Evolutionary conservation across 2,113 vertebrate genomes (phyloP).

Genomic region (Dipodomys merriami): DNA sequence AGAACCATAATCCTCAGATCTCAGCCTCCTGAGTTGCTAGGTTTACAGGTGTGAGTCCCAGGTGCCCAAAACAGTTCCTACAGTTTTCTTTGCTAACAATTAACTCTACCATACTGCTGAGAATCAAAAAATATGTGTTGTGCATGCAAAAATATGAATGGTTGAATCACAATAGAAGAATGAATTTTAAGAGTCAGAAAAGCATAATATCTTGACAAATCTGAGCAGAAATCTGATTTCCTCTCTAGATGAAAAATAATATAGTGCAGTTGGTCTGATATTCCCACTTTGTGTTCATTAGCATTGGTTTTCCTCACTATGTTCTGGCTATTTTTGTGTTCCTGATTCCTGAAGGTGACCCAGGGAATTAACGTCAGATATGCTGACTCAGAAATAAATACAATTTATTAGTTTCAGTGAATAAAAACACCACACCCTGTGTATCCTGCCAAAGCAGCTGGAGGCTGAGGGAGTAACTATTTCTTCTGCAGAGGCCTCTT

Average conservation of each 20-base stretch:
- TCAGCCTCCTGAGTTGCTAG: too few relatives aligned
- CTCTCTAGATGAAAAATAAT: background rate
- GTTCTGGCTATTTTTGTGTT: background rate
- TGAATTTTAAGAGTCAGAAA: background rate
- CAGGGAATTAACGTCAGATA: background rate
- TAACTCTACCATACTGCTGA: background rate
- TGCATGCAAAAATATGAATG: background rate
- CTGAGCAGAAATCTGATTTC: background rate
- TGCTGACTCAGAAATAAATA: conserved; percentile 47
- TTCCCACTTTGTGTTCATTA: background rate
- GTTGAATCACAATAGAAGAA: conserved; percentile 1
- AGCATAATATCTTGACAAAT: background rate
- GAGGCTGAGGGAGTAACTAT: background rate
- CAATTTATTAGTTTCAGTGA: conserved; percentile 21
- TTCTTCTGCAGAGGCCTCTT: conserved; percentile 61
- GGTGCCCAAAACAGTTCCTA: background rate
- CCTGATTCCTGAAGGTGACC: background rate
- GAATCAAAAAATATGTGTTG: background rate
- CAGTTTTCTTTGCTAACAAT: background rate
- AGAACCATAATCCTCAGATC: too few relatives aligned
- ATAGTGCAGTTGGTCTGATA: background rate
- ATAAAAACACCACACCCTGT: conserved; percentile 9
- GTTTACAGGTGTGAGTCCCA: too few relatives aligned
- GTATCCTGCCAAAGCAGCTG: background rate
- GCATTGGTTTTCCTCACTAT: background rate